phyloP scores from a whole-genome alignment of 1,140 invertebrate genomes.

The Oscheius sp. region DNA sequence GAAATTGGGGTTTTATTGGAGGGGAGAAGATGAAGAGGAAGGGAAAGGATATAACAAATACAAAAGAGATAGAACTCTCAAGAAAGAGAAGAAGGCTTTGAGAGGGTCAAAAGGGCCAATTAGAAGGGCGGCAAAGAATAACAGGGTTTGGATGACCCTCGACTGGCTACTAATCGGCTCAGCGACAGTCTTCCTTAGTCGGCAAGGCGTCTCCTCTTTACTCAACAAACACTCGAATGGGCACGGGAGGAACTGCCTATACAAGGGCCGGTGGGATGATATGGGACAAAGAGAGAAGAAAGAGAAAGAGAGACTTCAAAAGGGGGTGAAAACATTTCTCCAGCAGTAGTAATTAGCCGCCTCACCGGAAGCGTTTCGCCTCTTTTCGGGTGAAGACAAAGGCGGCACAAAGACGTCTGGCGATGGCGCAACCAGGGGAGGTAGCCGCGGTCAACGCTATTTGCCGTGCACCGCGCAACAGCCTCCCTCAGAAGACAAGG shows the following conservation, averaged over 20 bases:
- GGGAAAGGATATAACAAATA: no score
- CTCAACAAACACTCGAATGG: neutral
- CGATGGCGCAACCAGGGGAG: neutral
- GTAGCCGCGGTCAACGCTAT: neutral
- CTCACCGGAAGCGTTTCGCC: neutral
- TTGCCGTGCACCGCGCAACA: neutral
- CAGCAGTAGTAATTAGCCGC: neutral
- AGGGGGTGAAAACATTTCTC: neutral
- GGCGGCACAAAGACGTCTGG: neutral
- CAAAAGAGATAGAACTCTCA: no score
- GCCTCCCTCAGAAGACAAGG: neutral
- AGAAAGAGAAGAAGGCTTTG: no score
- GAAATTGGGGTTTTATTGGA: no score
- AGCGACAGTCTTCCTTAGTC: neutral
- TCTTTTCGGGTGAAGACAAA: neutral
- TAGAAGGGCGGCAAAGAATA: no score
- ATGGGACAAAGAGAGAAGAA: neutral
- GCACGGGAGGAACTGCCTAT: neutral
- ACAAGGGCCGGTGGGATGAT: neutral
- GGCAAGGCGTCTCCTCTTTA: neutral
- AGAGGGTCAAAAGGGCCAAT: no score
- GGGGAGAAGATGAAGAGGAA: no score
- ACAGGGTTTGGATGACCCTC: neutral
- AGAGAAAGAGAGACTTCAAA: neutral
- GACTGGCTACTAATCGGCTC: constrained; percentile 8